A percentile compares a stretch with the other conserved stretches of the same genome.
Evolutionary conservation across 1,140 invertebrate species (phyloP).

Genomic region (Eueides isabella): DNA sequence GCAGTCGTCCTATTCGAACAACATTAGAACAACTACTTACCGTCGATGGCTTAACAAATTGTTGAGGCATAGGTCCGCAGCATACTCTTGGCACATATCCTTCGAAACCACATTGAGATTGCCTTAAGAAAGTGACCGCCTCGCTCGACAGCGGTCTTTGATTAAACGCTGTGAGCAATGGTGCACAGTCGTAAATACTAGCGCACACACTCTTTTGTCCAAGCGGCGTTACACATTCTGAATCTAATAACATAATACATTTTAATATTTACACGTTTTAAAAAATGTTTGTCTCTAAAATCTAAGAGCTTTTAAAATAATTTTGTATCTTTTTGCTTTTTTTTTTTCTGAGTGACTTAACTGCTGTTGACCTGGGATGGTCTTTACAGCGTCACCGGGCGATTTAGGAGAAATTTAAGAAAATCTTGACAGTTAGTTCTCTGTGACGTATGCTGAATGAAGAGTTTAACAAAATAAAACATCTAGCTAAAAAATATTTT

Average conservation of each 20-base stretch:
- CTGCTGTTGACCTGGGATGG: too few species aligned
- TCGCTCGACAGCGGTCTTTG: conserved; percentile 49
- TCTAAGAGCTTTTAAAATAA: too few species aligned
- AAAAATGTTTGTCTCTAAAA: too few species aligned
- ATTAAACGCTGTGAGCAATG: conserved; percentile 56
- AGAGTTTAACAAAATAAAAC: background rate
- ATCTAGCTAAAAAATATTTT: too few species aligned
- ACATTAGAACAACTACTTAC: conserved; percentile 17
- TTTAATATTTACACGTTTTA: background rate
- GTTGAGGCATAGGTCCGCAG: conserved; percentile 64
- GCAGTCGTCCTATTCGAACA: background rate
- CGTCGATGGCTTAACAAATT: conserved; percentile 25
- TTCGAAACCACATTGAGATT: conserved; percentile 72
- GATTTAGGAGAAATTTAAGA: too few species aligned
- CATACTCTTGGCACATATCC: conserved; percentile 68
- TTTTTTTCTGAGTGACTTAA: too few species aligned
- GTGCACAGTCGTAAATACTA: conserved; percentile 54
- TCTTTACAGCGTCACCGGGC: too few species aligned
- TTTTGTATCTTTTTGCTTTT: too few species aligned
- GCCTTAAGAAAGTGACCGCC: conserved; percentile 56
- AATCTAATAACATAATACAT: background rate
- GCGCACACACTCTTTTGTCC: conserved; percentile 56
- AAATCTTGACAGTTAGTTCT: too few species aligned
- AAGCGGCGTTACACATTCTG: conserved; percentile 57
- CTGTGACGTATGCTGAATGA: background rate